Evolutionary conservation across 1,140 invertebrate genomes (phyloP).

Genomic region (Carcinoscorpius rotundicauda): DNA sequence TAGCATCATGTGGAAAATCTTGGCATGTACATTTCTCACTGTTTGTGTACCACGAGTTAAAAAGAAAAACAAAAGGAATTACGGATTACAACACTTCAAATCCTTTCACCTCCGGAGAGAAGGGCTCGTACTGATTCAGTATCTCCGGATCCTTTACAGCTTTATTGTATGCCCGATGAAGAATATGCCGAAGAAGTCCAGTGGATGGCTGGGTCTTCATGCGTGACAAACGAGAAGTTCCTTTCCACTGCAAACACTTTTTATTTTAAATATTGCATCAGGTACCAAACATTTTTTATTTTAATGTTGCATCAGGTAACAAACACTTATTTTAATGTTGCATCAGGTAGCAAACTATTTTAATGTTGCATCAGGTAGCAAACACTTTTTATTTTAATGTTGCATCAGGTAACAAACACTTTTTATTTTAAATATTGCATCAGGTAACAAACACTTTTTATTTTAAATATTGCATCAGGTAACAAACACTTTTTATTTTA

Average conservation of each 20-base stretch:
- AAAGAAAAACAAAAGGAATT: too few relatives aligned
- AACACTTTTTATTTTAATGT: background rate
- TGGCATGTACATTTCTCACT: too few relatives aligned
- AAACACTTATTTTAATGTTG: slow-evolving; percentile 1
- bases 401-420: slow-evolving; percentile 4
- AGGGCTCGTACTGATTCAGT: slow-evolving; percentile 94
- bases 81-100: too few relatives aligned
- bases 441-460: slow-evolving; percentile 4
- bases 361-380: slow-evolving; percentile 11
- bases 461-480: too few relatives aligned
- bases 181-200: slow-evolving; percentile 77
- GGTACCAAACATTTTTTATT: background rate
- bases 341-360: slow-evolving; percentile 11
- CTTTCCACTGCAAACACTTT: slow-evolving; percentile 59
- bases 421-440: too few relatives aligned
- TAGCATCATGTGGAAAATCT: too few relatives aligned
- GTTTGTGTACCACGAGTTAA: too few relatives aligned
- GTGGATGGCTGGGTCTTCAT: slow-evolving; percentile 57
- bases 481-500: slow-evolving; percentile 4
- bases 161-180: slow-evolving; percentile 94
- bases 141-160: slow-evolving; percentile 91
- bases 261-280: too few relatives aligned
- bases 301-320: background rate
- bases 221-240: slow-evolving; percentile 69
- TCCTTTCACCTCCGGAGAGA: slow-evolving; percentile 73